A percentile compares a stretch with the other conserved stretches of the same genome.
Conservation (phyloP, 1,140 invertebrate species). For the Drosophila miranda region DNA sequence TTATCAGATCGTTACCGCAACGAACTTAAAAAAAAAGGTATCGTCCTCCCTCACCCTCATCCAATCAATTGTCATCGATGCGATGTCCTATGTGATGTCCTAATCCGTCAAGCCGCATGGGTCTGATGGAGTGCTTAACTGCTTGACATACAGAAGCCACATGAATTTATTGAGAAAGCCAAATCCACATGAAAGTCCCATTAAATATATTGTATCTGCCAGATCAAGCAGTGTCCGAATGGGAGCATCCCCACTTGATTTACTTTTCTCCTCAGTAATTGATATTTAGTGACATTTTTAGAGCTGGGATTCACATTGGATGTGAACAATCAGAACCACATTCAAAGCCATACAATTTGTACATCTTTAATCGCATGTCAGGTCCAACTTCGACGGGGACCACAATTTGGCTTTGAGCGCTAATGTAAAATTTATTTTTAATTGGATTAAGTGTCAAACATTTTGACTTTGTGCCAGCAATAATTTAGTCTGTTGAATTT, state of each 20-base stretch:
- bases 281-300: slow-evolving; percentile 20
- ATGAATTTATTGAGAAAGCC: slow-evolving; percentile 42
- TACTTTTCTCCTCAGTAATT: slow-evolving; percentile 20
- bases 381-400: slow-evolving; percentile 10
- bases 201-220: slow-evolving; percentile 47
- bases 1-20: slow-evolving; percentile 5
- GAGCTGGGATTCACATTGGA: too few species aligned
- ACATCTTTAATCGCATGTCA: slow-evolving; percentile 39
- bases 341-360: slow-evolving; percentile 13
- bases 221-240: slow-evolving; percentile 18
- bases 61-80: slow-evolving; percentile 45
- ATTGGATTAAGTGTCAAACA: slow-evolving; percentile 78
- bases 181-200: slow-evolving; percentile 14
- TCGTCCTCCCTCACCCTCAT: neutral
- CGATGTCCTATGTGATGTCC: slow-evolving; percentile 9
- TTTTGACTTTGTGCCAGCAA: slow-evolving; percentile 72
- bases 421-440: slow-evolving; percentile 74
- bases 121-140: slow-evolving; percentile 20
- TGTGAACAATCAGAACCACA: neutral
- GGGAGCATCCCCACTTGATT: slow-evolving; percentile 9
- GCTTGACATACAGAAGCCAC: slow-evolving; percentile 43
- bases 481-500: slow-evolving; percentile 69
- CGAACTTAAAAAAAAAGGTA: slow-evolving; percentile 29
- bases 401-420: slow-evolving; percentile 42
- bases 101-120: slow-evolving; percentile 33